Base-by-base conservation (phyloP, 2,888 invertebrate genomes). In the Zonitis immaculata region DNA sequence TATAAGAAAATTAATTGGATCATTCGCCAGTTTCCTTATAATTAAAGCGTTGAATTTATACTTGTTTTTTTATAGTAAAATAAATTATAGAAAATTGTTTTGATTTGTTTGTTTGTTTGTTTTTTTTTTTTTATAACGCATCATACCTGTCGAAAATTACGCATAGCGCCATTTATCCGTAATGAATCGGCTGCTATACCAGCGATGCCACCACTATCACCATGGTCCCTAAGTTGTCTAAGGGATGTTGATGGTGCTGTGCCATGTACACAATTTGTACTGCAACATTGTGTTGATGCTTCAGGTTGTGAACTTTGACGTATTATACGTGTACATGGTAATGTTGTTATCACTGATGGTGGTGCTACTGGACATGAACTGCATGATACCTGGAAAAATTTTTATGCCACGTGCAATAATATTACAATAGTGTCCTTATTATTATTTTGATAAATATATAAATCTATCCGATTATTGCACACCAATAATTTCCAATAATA, bases 141-240 rank as follows among this genome's bases (percentile, higher is more conserved):
- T 68, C 75, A 70, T 83, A 93, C 93, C 88, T 95, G 95, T 78
- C 92, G 93, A 79, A 96, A 95, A 74, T 93, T 94, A 66, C 94
- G 84, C 84, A 96, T 92, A 70, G 95, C 95, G 61, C 96, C 97
- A 79, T 95, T 96, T 78, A 96, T 93, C 70, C 95, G 83, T 66
- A 96, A 83, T 53, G 95, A 95, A 78, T 96, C 96, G 47, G 94
- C 94, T 18, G 95, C 96, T 69, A 97, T 96, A 73, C 93, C 93
- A 44, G 95, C 95, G 60, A 96, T 91, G 62, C 91, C 91, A 73
- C 92, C 92, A 43, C 87, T 86, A 79, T 89, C 89, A 47, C 72
- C 71, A 63, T 75, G 74, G 66, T 79, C 79, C 63, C 90, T 82
- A 51, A 93, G 80, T 75, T 93, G 92, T 70, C 92, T 87, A 71